Conservation (phyloP, 2,797 vertebrate species). For the Acanthopagrus latus region DNA sequence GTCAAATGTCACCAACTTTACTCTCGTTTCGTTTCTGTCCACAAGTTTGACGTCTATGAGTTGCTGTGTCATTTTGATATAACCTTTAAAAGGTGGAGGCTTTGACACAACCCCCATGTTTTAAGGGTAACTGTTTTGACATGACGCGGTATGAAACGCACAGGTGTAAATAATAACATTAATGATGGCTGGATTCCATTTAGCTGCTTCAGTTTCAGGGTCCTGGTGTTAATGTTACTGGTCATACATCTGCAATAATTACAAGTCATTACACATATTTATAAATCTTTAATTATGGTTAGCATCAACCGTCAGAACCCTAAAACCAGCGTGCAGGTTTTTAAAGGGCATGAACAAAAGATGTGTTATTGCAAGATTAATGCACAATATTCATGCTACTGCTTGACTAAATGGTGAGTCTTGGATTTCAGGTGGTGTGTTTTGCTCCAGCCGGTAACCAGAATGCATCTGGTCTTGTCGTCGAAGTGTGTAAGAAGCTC, state of each 20-base stretch:
- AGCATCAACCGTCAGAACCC: background rate
- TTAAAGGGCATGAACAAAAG: too few relatives aligned
- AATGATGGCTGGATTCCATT: background rate
- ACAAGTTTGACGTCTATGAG: background rate
- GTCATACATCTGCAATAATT: too few relatives aligned
- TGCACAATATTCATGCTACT: background rate
- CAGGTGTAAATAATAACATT: background rate
- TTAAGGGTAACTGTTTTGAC: background rate
- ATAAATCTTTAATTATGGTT: background rate
- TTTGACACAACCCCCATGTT: background rate
- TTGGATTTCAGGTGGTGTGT: conserved; percentile 55
- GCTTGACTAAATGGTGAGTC: background rate
- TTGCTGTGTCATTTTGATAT: conserved; percentile 3
- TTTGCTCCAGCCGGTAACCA: conserved; percentile 32
- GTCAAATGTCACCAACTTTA: background rate
- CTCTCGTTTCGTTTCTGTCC: conserved; percentile 33
- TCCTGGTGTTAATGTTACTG: background rate
- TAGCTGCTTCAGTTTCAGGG: background rate
- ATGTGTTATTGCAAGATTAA: background rate
- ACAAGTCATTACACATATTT: background rate
- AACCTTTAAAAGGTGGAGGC: background rate
- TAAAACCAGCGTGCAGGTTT: too few relatives aligned
- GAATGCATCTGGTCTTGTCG: conserved; percentile 35
- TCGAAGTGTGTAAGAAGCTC: conserved; percentile 62
- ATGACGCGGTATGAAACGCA: background rate